Conservation (phyloP, 2,888 invertebrate genomes). For the Drosophila pullipes region DNA sequence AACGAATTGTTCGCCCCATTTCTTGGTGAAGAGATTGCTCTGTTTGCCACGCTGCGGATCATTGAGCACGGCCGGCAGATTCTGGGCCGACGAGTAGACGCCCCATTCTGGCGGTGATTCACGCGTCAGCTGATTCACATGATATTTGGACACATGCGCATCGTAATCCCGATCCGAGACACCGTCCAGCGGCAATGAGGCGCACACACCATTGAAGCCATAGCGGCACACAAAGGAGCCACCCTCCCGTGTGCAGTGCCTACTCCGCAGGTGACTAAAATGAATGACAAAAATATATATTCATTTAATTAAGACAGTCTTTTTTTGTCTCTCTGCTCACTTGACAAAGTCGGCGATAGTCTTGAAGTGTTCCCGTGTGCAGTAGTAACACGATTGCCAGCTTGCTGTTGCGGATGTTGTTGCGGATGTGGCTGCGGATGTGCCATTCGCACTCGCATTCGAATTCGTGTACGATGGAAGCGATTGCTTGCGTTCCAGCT, state of each 20-base stretch:
- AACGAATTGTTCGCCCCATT: constrained; percentile 98
- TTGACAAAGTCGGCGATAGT: constrained; percentile 88
- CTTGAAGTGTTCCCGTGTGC: constrained; percentile 87
- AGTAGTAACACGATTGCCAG: constrained; percentile 89
- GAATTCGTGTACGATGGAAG: constrained; percentile 24
- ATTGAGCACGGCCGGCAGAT: constrained; percentile 97
- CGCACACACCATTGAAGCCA: constrained; percentile 94
- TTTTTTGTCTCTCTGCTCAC: constrained; percentile 83
- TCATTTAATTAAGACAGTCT: not conserved
- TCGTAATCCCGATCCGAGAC: constrained; percentile 95
- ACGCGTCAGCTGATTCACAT: constrained; percentile 85
- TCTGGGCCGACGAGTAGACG: constrained; percentile 94
- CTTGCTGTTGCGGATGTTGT: not conserved
- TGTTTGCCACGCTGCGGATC: constrained; percentile 97
- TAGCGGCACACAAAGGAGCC: constrained; percentile 95
- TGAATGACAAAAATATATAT: not conserved
- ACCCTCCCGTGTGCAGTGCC: constrained; percentile 93
- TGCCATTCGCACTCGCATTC: constrained; percentile 6
- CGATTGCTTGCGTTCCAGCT: constrained; percentile 57
- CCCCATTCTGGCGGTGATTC: constrained; percentile 86
- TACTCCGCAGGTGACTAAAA: constrained; percentile 91
- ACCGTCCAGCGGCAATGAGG: constrained; percentile 94
- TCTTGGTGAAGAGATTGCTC: constrained; percentile 96
- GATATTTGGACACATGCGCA: constrained; percentile 91
- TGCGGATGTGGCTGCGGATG: not conserved